Conservation (phyloP, 2,888 invertebrate species). For the Epirrita christyi region DNA sequence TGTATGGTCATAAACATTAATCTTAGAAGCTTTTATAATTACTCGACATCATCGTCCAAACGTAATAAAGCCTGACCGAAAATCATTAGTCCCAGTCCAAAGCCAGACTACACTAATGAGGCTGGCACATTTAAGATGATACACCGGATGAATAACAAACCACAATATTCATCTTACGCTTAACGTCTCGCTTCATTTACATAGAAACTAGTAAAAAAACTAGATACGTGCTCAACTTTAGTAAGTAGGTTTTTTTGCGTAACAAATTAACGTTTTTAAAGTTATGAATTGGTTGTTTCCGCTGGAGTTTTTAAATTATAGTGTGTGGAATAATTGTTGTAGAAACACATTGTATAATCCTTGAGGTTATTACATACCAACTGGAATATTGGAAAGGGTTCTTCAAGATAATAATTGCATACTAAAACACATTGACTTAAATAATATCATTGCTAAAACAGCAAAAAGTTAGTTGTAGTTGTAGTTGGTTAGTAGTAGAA, state of each 20-base stretch:
- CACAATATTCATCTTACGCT: conserved; percentile 32
- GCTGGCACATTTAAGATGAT: conserved; percentile 42
- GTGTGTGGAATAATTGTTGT: background rate
- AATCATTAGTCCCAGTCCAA: conserved; percentile 43
- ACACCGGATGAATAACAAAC: conserved; percentile 38
- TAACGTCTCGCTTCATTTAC: conserved; percentile 36
- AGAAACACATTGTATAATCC: too few species aligned
- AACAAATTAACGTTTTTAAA: conserved; percentile 22
- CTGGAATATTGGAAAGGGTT: too few species aligned
- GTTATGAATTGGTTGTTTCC: conserved; percentile 29
- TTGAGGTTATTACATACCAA: too few species aligned
- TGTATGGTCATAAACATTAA: conserved; percentile 5
- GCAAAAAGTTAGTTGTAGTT: too few species aligned
- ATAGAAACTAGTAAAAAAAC: conserved; percentile 39
- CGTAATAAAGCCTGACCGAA: conserved; percentile 49
- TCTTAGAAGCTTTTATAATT: conserved; percentile 36
- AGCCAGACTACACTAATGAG: conserved; percentile 47
- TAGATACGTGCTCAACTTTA: conserved; percentile 30
- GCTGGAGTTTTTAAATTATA: conserved; percentile 12
- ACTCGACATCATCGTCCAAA: conserved; percentile 46
- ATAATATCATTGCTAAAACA: too few species aligned
- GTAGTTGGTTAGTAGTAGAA: too few species aligned
- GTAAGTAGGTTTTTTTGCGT: conserved; percentile 23
- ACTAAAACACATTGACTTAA: too few species aligned
- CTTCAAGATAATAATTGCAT: too few species aligned